These are phyloP conservation scores for Cassiopea andromeda DNA, from an alignment of 30 jellyfish, hydroid and myxozoan genomes.

Conservation along the genomic window DNA sequence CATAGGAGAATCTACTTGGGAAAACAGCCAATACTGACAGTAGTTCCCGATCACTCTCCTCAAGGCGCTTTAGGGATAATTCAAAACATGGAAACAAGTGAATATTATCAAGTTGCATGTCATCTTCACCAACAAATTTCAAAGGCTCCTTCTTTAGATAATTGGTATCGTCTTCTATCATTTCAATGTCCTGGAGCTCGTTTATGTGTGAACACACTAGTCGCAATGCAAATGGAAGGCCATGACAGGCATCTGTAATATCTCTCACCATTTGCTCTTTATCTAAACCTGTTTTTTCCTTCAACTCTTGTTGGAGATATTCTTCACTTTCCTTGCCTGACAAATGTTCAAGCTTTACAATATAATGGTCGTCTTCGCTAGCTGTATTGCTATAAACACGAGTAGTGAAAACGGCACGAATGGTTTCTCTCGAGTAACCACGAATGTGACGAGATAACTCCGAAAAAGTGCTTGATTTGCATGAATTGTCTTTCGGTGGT, in stretches of 20 bases:
- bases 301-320: neutral
- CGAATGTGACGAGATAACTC: neutral
- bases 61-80: neutral
- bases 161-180: neutral
- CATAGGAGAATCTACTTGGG: constrained; percentile 28
- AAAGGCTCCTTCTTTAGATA: constrained; percentile 1
- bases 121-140: neutral
- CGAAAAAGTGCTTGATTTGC: neutral
- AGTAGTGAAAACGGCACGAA: constrained; percentile 19
- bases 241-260: constrained; percentile 3
- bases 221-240: constrained; percentile 17
- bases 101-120: neutral
- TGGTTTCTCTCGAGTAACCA: neutral
- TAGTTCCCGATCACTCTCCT: neutral
- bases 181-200: neutral
- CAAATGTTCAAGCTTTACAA: neutral
- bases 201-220: neutral
- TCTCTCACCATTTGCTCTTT: neutral
- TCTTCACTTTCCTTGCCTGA: neutral
- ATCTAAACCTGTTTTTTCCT: neutral
- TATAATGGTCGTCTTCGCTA: neutral
- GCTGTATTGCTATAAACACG: neutral
- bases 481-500: neutral
- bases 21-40: constrained; percentile 37
- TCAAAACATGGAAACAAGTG: neutral